Base-by-base conservation (phyloP, 2,888 invertebrate genomes). In the Dascillus cervinus region DNA sequence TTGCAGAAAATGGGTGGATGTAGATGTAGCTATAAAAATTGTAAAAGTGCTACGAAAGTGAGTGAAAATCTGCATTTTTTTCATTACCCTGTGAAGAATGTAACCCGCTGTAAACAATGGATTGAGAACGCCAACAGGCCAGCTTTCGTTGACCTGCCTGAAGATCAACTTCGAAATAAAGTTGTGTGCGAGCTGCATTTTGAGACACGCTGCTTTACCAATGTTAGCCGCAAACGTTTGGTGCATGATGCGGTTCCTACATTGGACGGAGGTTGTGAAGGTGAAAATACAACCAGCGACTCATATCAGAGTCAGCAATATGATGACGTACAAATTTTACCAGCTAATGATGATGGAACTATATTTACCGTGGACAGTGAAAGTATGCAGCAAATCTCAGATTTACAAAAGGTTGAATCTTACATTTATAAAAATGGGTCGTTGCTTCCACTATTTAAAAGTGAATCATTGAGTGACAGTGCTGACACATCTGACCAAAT, bases 101-200 rank as follows among this genome's bases (percentile, higher is more conserved):
- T 66, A 48, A 56, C 69, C 17, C 62, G 76, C 22, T 77, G 76
- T 49, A 68, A 69, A 27, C 62, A 70, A 43, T 77, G 77, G 77
- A 66, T 76, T 5, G 56, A 65, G 11, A 74, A 74, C 55, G 70
- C 73, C 2, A 61, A 65, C 4, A 67, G 69, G 46, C 59, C 67
- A 11, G 68, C 71, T 13, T 75, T 72, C 41, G 60, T 69, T 4
- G 62, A 70, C 37, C 53, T 76, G 13, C 72, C 70, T 44, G 66
- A 72, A 26, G 72, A 73, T 22, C 75, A 76, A 52, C 55, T 77
- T 8, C 67, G 69, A 41, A 77, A 77, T 47, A 70, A 75, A 60
- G 73, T 74, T 11, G 56, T 77, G 4, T 77, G 76, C 50, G 72
- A 76, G 49, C 57, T 71, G 46, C 77, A 77, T 53, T 77, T 77